Evolutionary conservation across 2,113 vertebrate genomes (phyloP).

Genomic region (Ammodramus savannarum): DNA sequence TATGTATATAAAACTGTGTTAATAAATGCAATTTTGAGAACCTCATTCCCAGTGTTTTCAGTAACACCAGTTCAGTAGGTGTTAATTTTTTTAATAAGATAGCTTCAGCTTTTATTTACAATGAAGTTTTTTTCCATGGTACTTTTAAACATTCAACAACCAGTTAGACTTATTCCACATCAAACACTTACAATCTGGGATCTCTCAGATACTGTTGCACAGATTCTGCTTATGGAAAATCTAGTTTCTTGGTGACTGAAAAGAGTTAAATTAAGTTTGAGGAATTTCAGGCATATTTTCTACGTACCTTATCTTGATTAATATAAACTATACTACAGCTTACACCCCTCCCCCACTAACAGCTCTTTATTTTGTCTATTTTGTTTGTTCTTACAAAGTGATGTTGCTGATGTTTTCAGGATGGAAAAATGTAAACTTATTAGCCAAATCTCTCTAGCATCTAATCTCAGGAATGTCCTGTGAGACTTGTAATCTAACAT

Average conservation of each 20-base stretch:
- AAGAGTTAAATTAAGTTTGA: background rate
- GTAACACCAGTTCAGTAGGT: background rate
- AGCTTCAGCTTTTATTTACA: background rate
- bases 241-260: background rate
- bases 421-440: background rate
- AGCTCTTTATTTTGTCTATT: background rate
- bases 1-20: slow-evolving; percentile 65
- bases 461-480: background rate
- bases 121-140: background rate
- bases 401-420: background rate
- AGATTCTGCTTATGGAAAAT: background rate
- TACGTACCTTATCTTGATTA: background rate
- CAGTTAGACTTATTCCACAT: background rate
- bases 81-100: background rate
- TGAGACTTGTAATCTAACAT: slow-evolving; percentile 14
- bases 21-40: slow-evolving; percentile 73
- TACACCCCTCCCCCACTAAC: rapidly evolving
- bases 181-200: background rate
- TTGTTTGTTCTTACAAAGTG: background rate
- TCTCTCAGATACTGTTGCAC: background rate
- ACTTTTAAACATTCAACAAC: background rate
- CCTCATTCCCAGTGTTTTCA: slow-evolving; percentile 45
- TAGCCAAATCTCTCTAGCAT: background rate
- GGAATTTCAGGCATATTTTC: background rate
- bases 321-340: background rate